Evolutionary conservation across 2,113 vertebrate genomes (phyloP), one percentile per base, ranked within the genome.

Genomic region (Macquaria australasica): DNA sequence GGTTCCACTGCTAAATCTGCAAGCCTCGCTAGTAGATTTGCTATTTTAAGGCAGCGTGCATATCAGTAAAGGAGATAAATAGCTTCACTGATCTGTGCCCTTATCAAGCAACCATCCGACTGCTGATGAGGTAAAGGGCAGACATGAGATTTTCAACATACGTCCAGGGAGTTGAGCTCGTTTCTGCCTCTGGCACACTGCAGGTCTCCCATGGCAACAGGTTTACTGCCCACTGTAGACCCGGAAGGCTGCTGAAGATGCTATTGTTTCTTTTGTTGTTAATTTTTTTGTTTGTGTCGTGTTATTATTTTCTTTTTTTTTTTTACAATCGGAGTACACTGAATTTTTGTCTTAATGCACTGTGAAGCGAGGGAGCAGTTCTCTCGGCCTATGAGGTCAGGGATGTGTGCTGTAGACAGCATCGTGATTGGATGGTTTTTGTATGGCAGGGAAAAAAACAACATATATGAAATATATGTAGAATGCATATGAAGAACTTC

Each of bases 341-440:
- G 96, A 95, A 95, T 94, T 94, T 88, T 93, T 95, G 93, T 96
- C 94, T 96, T 96, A 95, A 96, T 96, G 95, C 96, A 96, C 96
- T 96, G 95, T 96, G 96, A 96, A 96, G 93, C 90, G 86, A 94
- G 94, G 93, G 89, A 89, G 89, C 79, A 51, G 86, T 84, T 91
- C 86, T 88, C 86, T 73, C 82, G 79, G 90, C 92, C 93, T 91
- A 14, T 64, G 88, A 92, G 93, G 93, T 91, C 90, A 86, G 91
- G 89, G 90, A 84, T 77, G 69, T 84, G 88, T 88, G 88, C 88
- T 87, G 81, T 90, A 86, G 86, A 78, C 64, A 75, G 79, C 88
- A 87, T 88, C 20, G 73, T 82, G 83, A 92, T 79, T 85, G 87
- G 91, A 88, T 78, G 88, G 71, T 84, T 93, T 91, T 82, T 83